phyloP scores from a whole-genome alignment of 2,113 vertebrate genomes.

The Anarrhichthys ocellatus region DNA sequence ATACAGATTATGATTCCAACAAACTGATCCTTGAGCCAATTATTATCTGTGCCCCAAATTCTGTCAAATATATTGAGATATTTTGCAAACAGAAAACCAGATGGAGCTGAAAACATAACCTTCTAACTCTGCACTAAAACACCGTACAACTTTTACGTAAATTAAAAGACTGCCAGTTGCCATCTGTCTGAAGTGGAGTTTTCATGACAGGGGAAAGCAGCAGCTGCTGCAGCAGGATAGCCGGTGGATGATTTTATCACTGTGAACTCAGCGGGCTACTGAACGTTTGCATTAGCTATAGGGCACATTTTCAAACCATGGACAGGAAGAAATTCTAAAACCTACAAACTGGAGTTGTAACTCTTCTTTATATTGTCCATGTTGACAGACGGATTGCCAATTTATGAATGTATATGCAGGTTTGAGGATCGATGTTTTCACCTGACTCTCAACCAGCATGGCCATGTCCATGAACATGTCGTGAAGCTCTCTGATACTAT shows the following conservation, averaged over 20 bases:
- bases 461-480: constrained; percentile 99
- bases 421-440: constrained; percentile 68
- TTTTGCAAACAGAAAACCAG: constrained; percentile 53
- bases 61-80: constrained; percentile 34
- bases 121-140: constrained; percentile 48
- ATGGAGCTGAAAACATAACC: constrained; percentile 55
- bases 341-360: constrained; percentile 5
- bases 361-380: not conserved
- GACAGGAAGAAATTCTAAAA: not conserved
- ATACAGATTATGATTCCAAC: constrained; percentile 39
- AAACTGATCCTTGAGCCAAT: constrained; percentile 32
- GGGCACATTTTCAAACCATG: not conserved
- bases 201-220: not conserved
- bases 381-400: constrained; percentile 14
- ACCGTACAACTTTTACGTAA: constrained; percentile 27
- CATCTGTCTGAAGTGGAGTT: constrained; percentile 2
- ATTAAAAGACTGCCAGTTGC: constrained; percentile 31
- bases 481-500: constrained; percentile 96
- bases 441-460: constrained; percentile 98
- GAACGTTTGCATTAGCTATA: not conserved
- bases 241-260: constrained; percentile 26
- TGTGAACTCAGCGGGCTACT: constrained; percentile 2
- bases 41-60: constrained; percentile 30
- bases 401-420: constrained; percentile 2
- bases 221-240: constrained; percentile 1